Conservation (phyloP, 2,113 vertebrate species). For the Nicator chloris region DNA sequence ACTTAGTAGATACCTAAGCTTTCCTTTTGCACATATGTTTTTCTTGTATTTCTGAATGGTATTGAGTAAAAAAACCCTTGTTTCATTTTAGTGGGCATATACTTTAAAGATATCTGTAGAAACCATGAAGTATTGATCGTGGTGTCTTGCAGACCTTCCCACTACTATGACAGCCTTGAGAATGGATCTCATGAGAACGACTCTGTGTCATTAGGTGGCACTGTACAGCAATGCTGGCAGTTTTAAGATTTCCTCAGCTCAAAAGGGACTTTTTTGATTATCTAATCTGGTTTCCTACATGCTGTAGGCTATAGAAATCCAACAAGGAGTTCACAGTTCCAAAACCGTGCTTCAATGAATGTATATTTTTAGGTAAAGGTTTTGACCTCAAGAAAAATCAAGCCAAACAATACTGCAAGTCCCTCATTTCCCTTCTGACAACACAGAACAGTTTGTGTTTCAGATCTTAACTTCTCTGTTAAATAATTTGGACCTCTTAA, state of each 20-base stretch:
- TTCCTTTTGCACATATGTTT: background rate
- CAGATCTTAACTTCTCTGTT: background rate
- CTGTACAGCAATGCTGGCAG: background rate
- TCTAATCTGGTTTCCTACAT: background rate
- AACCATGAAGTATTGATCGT: background rate
- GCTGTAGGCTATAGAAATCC: background rate
- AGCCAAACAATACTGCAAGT: background rate
- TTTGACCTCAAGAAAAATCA: background rate
- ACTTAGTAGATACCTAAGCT: background rate
- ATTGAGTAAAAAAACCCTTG: background rate
- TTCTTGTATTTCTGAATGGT: background rate
- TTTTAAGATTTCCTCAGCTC: background rate
- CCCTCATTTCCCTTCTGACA: background rate
- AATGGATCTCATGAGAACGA: background rate
- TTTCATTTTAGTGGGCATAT: background rate
- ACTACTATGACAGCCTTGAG: background rate
- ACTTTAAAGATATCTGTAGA: background rate
- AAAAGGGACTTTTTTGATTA: background rate
- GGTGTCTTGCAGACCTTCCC: background rate
- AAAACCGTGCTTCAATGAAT: background rate
- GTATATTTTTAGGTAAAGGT: background rate
- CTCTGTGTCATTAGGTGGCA: background rate
- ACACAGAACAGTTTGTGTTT: background rate
- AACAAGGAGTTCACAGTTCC: background rate
- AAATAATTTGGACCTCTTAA: background rate